Evolutionary conservation across 2,888 invertebrate species (phyloP).

Genomic region (Corythucha ciliata): DNA sequence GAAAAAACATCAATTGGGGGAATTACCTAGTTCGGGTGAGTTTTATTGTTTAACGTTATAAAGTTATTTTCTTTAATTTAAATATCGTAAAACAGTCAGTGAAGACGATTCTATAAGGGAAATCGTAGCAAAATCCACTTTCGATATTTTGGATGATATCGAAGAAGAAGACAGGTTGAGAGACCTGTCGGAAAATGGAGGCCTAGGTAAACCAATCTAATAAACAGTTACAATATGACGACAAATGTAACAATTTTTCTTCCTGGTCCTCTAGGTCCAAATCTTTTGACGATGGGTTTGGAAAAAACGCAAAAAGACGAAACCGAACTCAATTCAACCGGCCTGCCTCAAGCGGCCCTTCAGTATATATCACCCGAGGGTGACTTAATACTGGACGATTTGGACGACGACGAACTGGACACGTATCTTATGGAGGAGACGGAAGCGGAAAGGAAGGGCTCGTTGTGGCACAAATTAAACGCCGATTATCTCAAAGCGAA

Average conservation of each 20-base stretch:
- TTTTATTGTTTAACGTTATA: no score
- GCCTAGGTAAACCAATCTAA: no score
- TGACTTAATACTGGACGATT: constrained; percentile 60
- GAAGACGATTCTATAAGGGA: constrained; percentile 45
- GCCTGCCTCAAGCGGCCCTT: no score
- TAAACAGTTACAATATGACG: constrained; percentile 37
- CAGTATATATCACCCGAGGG: constrained; percentile 37
- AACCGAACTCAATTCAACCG: not conserved
- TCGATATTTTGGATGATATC: constrained; percentile 43
- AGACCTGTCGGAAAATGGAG: constrained; percentile 8
- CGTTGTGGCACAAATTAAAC: constrained; percentile 80
- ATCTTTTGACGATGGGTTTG: constrained; percentile 67
- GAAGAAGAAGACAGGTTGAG: constrained; percentile 27
- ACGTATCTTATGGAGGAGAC: constrained; percentile 71
- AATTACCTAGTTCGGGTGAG: no score
- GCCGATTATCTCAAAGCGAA: constrained; percentile 76
- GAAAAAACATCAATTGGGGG: no score
- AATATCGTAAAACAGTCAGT: constrained; percentile 13
- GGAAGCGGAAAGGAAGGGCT: constrained; percentile 71
- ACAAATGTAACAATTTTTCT: constrained; percentile 9
- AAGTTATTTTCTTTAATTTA: no score
- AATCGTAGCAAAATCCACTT: constrained; percentile 44
- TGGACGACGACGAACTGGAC: constrained; percentile 86
- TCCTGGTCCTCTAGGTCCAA: constrained; percentile 38
- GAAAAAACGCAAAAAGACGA: constrained; percentile 36